A percentile compares a stretch with the other conserved stretches of the same genome.
Conservation (phyloP, 1,140 invertebrate genomes). For the Cyrtorhinus lividipennis region DNA sequence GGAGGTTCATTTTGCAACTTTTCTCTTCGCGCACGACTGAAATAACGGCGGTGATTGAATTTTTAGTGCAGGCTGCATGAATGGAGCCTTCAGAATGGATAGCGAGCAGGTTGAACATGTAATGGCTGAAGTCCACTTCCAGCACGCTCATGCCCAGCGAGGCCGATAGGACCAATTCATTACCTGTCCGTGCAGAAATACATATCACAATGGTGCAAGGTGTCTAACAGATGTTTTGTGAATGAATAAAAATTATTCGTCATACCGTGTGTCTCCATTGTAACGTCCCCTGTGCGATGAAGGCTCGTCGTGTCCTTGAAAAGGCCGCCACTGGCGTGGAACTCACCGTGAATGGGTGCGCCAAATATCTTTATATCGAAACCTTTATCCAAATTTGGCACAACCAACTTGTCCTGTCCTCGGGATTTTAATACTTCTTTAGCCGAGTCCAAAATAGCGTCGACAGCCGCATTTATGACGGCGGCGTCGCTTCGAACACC, state of each 20-base stretch:
- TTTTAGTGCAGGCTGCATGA: not conserved
- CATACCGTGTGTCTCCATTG: constrained; percentile 15
- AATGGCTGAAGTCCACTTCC: constrained; percentile 8
- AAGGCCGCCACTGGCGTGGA: constrained; percentile 9
- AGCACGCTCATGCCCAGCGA: constrained; percentile 9
- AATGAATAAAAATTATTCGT: no score
- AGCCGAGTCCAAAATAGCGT: constrained; percentile 14
- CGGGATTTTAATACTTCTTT: not conserved
- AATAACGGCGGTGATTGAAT: constrained; percentile 10
- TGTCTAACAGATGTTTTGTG: no score
- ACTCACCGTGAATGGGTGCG: constrained; percentile 1
- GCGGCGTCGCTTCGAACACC: not conserved
- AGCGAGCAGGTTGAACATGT: constrained; percentile 12
- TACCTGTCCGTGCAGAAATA: not conserved
- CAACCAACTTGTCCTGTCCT: constrained; percentile 13
- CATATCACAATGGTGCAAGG: no score
- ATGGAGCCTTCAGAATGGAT: constrained; percentile 14
- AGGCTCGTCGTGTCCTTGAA: constrained; percentile 11
- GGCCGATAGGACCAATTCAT: constrained; percentile 1
- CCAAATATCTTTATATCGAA: constrained; percentile 16
- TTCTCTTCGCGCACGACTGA: not conserved
- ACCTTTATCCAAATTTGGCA: constrained; percentile 11
- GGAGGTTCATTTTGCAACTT: not conserved
- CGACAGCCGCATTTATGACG: constrained; percentile 16
- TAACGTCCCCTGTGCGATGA: constrained; percentile 19